phyloP scores from a whole-genome alignment of 2,888 invertebrate genomes.

The Papilio gigon region DNA sequence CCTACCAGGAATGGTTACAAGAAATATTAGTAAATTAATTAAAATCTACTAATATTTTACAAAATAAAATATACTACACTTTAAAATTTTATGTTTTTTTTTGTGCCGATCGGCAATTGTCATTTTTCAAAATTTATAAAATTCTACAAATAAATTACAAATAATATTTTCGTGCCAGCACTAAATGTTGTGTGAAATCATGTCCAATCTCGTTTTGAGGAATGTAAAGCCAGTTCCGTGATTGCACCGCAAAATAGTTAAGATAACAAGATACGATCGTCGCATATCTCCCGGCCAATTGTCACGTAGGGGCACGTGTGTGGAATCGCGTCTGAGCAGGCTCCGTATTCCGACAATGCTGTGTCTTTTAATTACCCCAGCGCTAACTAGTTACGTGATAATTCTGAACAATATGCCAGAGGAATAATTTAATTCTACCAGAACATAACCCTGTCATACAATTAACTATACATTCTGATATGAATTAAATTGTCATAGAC shows the following conservation, averaged over 20 bases:
- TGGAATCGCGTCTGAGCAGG: slow-evolving; percentile 56
- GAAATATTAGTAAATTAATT: no score
- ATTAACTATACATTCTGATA: not conserved
- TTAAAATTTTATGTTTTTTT: no score
- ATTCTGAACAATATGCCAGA: slow-evolving; percentile 21
- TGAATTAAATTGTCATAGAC: not conserved
- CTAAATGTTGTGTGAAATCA: slow-evolving; percentile 18
- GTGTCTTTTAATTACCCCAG: slow-evolving; percentile 35
- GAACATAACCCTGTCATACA: not conserved
- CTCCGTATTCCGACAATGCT: slow-evolving; percentile 30
- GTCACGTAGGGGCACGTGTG: slow-evolving; percentile 70
- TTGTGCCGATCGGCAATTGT: not conserved
- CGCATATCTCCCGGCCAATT: slow-evolving; percentile 67
- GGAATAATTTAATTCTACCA: slow-evolving; percentile 12
- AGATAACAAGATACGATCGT: slow-evolving; percentile 73
- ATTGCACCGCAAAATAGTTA: slow-evolving; percentile 66
- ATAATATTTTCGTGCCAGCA: not conserved
- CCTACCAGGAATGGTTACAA: no score
- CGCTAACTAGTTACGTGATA: slow-evolving; percentile 33
- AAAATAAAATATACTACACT: no score
- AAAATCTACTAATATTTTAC: no score
- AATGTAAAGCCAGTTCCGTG: slow-evolving; percentile 55
- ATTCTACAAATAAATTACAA: not conserved
- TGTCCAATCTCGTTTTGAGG: slow-evolving; percentile 52
- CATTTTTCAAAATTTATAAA: not conserved